Evolutionary conservation across 2,888 invertebrate genomes (phyloP), one percentile per base, ranked within the genome.

Genomic region (Acanthosoma haemorrhoidale): DNA sequence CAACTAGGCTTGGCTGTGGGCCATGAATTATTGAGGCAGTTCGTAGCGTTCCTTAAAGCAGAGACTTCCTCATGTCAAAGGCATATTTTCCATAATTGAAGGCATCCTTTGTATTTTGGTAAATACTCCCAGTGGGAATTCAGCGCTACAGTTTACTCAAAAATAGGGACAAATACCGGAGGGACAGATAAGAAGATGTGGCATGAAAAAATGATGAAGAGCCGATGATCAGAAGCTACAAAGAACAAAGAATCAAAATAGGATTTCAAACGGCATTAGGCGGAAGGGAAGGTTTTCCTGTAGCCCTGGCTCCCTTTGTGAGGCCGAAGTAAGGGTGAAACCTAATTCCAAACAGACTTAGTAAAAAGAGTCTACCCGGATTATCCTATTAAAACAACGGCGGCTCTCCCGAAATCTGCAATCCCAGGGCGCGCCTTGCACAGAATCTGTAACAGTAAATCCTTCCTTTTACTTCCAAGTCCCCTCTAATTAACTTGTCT

Each of bases 331-430:
- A 51, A 51, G 51, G 25, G 29, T n/a, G n/a, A n/a, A n/a, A n/a
- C n/a, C n/a, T n/a, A n/a, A n/a, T n/a, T n/a, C n/a, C 21, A 43
- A 51, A 51, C 51, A 25, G 51, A 25, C 51, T 51, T 25, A n/a
- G 25, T 51, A 51, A 51, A 51, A 51, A 51, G 25, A 21, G 21
- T 13, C 13, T 21, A 21, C 8, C 6, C 1, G 8, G 51, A 51
- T 51, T 51, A 51, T 51, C 51, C 51, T 51, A 51, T 51, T 51
- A 51, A 51, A 51, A 51, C 51, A 13, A 29, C 25, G 51, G n/a
- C n/a, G n/a, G n/a, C n/a, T n/a, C n/a, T n/a, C 9, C 21, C 51
- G n/a, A 6, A 51, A 51, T 51, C 51, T n/a, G 51, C 51, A 51
- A 51, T 51, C 51, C 25, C 51, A 18, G 1, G 51, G 51, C 25